phyloP scores from a whole-genome alignment of 2,797 vertebrate species.

The Siniperca undulata region DNA sequence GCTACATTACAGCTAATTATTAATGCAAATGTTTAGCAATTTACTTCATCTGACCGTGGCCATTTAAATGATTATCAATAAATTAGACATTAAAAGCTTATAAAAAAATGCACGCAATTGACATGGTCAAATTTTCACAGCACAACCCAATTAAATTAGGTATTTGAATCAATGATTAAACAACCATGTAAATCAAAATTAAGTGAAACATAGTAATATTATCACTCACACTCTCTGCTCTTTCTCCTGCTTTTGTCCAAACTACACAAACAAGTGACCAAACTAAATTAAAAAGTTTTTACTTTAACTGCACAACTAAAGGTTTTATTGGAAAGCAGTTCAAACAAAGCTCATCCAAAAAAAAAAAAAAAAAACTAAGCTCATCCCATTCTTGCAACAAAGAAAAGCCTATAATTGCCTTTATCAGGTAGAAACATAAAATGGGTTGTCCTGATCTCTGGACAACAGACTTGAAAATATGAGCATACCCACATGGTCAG shows the following conservation, averaged over 20 bases:
- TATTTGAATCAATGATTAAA: neutral
- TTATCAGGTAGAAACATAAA: neutral
- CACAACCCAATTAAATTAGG: neutral
- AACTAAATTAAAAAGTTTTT: neutral
- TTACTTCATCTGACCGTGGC: neutral
- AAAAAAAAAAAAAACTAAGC: neutral
- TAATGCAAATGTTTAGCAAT: neutral
- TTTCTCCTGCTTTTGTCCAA: neutral
- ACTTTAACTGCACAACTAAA: neutral
- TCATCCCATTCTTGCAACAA: neutral
- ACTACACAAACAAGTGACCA: neutral
- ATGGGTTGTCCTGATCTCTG: neutral
- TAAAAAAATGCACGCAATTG: neutral
- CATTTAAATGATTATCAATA: neutral
- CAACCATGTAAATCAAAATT: neutral
- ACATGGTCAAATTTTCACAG: neutral
- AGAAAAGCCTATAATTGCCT: neutral
- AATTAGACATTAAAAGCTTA: slow-evolving; percentile 1
- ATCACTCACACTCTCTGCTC: neutral
- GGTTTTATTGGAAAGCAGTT: neutral
- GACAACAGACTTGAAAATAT: neutral
- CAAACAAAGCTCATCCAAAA: neutral
- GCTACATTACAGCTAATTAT: neutral
- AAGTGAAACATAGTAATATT: neutral
- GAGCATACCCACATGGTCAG: neutral